Base-by-base conservation (phyloP, 2,797 vertebrate genomes). In the Nasua narica region DNA sequence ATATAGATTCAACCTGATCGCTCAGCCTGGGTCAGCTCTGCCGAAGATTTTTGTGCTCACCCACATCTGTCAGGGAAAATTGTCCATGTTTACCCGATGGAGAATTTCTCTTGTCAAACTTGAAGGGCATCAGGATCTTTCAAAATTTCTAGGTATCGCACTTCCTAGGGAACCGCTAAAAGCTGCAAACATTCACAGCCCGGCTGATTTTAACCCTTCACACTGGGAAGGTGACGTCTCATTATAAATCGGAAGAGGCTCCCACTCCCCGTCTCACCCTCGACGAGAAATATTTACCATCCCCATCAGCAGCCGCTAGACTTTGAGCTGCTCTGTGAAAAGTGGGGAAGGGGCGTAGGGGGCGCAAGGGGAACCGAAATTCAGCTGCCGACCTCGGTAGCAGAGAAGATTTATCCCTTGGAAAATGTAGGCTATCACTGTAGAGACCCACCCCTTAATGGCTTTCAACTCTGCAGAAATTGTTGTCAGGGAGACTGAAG, bases 101-200 rank as follows among this genome's bases (percentile, higher is more conserved):
- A 99, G 98, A 87, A 82, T 98, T 82, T 98, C 98, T 90, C 98
- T 98, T 97, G 98, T 97, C 95, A 99, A 98, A 98, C 98, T 97
- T 98, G 84, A 9, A 98, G 98, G 94, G 98, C 99, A 95, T 98
- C 98, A 97, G 98, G 98, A 96, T 97, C 96, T 97, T 99, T 99
- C 97, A 99, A 95, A 97, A 99, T 98, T 77, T 98, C 95, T 86
- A 99, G 98, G 97, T 99, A 99, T 97, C 99, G 99, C 86, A 99
- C 98, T 93, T 99, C 98, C 85, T 98, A 97, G 10, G 99, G 98
- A 96, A 99, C 79, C 16, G 98, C 98, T 58, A 98, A 99, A 98
- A 99, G 74, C 99, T 99, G 92, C 40, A 77, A 40, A 87, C 70
- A 87, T 81, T 81, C 72, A 93, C 85, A 35, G 78, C 58, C 93